Evolutionary conservation across 2,113 vertebrate genomes (phyloP), one percentile per base, ranked within the genome.

Genomic region (Ammodytes marinus): DNA sequence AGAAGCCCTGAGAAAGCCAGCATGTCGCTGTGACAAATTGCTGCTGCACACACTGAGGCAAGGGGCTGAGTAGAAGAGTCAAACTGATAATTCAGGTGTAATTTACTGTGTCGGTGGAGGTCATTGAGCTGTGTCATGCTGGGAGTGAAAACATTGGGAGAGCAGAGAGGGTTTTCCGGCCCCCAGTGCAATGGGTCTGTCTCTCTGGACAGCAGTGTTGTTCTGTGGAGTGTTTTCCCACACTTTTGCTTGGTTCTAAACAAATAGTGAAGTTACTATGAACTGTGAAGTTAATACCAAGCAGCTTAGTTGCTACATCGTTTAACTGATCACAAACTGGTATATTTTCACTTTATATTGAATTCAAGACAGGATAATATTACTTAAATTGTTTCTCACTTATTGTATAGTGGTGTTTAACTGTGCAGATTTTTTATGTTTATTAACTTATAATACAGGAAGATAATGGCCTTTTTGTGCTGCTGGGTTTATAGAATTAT

Each of bases 81-180:
- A 83, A 89, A 84, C 83, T 86, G 79, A 90, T 88, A 86, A 91
- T 83, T 88, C 83, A 79, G 80, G 87, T 80, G 81, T 85, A 83
- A 86, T 89, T 86, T 82, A 89, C 76, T 86, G 70, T 89, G 71
- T 84, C 68, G 52, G 77, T 35, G 73, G 86, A 88, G 85, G 86
- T 89, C 73, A 80, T 27, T 52, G 70, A 74, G 74, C 80, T 86
- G 80, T 79, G 86, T 74, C 70, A 52, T 39, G 67, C 74, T 84
- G 80, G 46, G 83, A 80, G 74, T 55, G 55, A 68, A 79, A 87
- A 88, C 79, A 85, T 61, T 42, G 53, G 43, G 58, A 74, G 79
- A 83, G 59, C 55, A 39, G 67, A 47, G 43, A 69, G 58, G 27
- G 27, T 27, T 27, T 67, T 74, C 65, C 40, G 43, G 63, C 74